Evolutionary conservation across 2,888 invertebrate species (phyloP).

Genomic region (Orthonychiurus folsomi): DNA sequence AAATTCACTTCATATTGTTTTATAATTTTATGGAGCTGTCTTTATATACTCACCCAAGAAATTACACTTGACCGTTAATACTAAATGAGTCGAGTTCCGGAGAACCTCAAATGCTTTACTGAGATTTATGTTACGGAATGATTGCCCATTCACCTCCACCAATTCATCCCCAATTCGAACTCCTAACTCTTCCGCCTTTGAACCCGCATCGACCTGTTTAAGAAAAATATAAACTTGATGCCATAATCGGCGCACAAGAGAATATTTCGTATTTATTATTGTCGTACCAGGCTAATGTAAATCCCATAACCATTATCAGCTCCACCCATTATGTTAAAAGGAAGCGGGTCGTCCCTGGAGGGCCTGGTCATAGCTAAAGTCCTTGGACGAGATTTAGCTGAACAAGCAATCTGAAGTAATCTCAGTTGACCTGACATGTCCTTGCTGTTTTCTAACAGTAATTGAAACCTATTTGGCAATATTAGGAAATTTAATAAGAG

Average conservation of each 20-base stretch:
- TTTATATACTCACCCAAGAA: slow-evolving; percentile 56
- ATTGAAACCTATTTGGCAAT: slow-evolving; percentile 24
- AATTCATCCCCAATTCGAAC: slow-evolving; percentile 96
- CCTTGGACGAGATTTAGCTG: slow-evolving; percentile 87
- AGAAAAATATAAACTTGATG: background rate
- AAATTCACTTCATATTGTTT: too few species aligned
- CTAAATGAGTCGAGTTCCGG: slow-evolving; percentile 85
- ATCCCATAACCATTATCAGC: slow-evolving; percentile 86
- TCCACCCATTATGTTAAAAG: slow-evolving; percentile 89
- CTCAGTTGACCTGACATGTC: slow-evolving; percentile 45
- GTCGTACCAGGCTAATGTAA: slow-evolving; percentile 68
- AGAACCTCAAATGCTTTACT: slow-evolving; percentile 86
- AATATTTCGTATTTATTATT: background rate
- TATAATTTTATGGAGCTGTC: slow-evolving; percentile 8
- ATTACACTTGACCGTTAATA: slow-evolving; percentile 94
- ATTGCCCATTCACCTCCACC: slow-evolving; percentile 93
- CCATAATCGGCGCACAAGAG: background rate
- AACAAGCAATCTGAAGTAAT: slow-evolving; percentile 90
- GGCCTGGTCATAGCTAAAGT: slow-evolving; percentile 85
- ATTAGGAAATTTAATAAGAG: background rate
- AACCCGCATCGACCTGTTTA: slow-evolving; percentile 67
- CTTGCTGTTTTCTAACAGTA: slow-evolving; percentile 32
- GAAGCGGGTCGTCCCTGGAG: slow-evolving; percentile 78
- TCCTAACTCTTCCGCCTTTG: slow-evolving; percentile 91
- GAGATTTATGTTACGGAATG: slow-evolving; percentile 86